A percentile compares a stretch with the other conserved stretches of the same genome.
phyloP scores from a whole-genome alignment of 2,888 invertebrate genomes.

The Halocaridina rubra region DNA sequence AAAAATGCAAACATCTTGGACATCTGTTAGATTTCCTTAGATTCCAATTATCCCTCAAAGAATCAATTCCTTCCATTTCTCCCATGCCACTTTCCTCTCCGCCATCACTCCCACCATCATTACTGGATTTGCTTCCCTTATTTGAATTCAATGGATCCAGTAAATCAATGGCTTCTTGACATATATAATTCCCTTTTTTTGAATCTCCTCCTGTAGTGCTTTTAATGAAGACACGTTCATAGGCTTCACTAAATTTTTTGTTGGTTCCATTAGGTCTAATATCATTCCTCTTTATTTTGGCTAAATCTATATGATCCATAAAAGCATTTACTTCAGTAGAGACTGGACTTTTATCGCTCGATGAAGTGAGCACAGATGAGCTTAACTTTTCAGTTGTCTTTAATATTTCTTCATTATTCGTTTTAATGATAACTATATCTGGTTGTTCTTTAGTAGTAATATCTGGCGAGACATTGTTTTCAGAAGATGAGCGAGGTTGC shows the following conservation, averaged over 20 bases:
- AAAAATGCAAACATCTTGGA: not conserved
- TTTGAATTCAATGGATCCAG: not conserved
- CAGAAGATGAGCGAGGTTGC: slow-evolving; percentile 48
- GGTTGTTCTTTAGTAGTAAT: slow-evolving; percentile 9
- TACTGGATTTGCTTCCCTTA: not conserved
- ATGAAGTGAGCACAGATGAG: slow-evolving; percentile 34
- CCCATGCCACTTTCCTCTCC: slow-evolving; percentile 37
- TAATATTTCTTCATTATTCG: not conserved
- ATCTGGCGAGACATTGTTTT: slow-evolving; percentile 34
- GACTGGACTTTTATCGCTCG: slow-evolving; percentile 36
- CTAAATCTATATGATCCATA: not conserved
- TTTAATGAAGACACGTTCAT: too few relatives aligned
- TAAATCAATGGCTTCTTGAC: too few relatives aligned
- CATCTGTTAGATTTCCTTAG: not conserved
- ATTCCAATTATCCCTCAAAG: slow-evolving; percentile 26
- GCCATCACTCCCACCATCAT: slow-evolving; percentile 48
- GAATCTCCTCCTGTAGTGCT: not conserved
- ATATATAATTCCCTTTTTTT: too few relatives aligned
- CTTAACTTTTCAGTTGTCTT: slow-evolving; percentile 11
- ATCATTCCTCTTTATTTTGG: slow-evolving; percentile 31
- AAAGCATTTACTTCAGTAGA: not conserved
- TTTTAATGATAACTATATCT: slow-evolving; percentile 24
- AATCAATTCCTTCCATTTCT: slow-evolving; percentile 1
- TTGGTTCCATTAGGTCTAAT: not conserved
- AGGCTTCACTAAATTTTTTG: not conserved